Percentiles rank a stretch among this genome's conserved stretches.
Conservation (phyloP, 1,140 invertebrate species). For the Holcopasites calliopsidis region DNA sequence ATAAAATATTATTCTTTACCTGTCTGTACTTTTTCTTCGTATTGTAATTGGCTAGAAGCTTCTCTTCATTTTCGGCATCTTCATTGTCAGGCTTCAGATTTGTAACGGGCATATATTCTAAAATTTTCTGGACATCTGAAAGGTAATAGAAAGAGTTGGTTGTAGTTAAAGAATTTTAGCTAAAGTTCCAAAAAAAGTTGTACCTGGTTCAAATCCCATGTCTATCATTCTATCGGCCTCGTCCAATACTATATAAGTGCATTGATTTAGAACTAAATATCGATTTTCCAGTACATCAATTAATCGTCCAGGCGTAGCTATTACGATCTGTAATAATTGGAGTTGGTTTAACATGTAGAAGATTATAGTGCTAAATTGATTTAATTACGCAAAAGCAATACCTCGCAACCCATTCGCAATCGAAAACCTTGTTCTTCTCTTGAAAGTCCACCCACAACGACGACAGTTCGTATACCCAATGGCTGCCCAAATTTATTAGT, state of each 20-base stretch:
- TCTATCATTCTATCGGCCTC: constrained; percentile 99
- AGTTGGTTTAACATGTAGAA: neutral
- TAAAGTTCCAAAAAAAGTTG: neutral
- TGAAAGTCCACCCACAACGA: constrained; percentile 98
- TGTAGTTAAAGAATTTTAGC: neutral
- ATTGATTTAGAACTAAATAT: constrained; percentile 97
- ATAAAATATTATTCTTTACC: constrained; percentile 71
- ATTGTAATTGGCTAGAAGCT: constrained; percentile 96
- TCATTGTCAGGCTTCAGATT: constrained; percentile 99
- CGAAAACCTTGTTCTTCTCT: constrained; percentile 99
- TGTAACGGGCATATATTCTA: constrained; percentile 99
- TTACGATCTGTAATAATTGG: constrained; percentile 90
- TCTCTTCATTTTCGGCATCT: constrained; percentile 97
- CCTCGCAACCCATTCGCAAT: constrained; percentile 97
- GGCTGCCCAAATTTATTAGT: constrained; percentile 98
- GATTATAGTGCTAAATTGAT: neutral
- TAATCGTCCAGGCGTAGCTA: constrained; percentile 99
- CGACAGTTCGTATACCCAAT: constrained; percentile 96
- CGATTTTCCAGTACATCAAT: constrained; percentile 99
- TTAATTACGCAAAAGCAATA: constrained; percentile 65
- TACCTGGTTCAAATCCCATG: constrained; percentile 98
- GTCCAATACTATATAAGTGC: constrained; percentile 95
- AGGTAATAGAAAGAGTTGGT: constrained; percentile 22
- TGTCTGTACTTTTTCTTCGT: constrained; percentile 99
- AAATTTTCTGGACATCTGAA: constrained; percentile 96